Evolutionary conservation across 2,797 vertebrate species (phyloP).

Genomic region (Thamnophis elegans): DNA sequence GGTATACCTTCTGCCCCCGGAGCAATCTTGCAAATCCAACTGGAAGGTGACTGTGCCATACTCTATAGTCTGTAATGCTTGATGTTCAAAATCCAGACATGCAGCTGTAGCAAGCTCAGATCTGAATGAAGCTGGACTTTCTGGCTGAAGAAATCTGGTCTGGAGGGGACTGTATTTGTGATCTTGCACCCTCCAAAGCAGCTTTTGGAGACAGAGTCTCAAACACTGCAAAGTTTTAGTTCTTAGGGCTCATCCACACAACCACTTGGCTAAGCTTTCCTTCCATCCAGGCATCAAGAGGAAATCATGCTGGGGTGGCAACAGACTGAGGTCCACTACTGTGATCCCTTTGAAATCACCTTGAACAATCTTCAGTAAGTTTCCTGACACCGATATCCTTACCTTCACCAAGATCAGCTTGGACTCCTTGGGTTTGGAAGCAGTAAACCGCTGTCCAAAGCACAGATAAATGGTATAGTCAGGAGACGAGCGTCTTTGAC

Average conservation of each 20-base stretch:
- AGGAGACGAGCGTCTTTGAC: slow-evolving; percentile 73
- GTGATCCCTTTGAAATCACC: background rate
- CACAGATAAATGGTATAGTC: slow-evolving; percentile 90
- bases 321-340: background rate
- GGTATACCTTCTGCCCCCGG: background rate
- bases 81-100: background rate
- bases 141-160: background rate
- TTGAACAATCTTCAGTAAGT: background rate
- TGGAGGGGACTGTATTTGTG: background rate
- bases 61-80: background rate
- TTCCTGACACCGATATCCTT: background rate
- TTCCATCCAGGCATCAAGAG: background rate
- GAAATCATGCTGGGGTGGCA: background rate
- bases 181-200: background rate
- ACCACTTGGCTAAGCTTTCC: background rate
- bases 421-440: slow-evolving; percentile 79
- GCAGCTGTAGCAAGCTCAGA: background rate
- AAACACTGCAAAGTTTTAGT: background rate
- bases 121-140: background rate
- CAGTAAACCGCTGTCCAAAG: slow-evolving; percentile 87
- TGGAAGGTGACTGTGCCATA: background rate
- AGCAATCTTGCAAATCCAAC: background rate
- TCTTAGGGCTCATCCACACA: background rate
- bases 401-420: slow-evolving; percentile 92
- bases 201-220: background rate